A percentile compares a stretch with the other conserved stretches of the same genome.
Evolutionary conservation across 1,140 invertebrate genomes (phyloP).

Genomic region (Drosophila ambigua): DNA sequence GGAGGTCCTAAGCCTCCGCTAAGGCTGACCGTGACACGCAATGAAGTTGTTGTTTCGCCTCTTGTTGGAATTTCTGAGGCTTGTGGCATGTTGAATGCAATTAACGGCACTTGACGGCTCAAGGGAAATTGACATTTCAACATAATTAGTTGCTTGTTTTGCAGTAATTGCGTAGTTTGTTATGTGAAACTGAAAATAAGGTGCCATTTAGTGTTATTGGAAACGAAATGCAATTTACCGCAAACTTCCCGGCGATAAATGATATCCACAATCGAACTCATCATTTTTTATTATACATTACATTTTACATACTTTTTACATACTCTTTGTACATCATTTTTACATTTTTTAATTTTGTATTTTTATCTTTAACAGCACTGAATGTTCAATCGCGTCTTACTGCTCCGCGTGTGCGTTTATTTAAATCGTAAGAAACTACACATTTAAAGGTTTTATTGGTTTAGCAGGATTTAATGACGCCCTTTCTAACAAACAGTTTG

Average conservation of each 20-base stretch:
- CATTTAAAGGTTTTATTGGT: background rate
- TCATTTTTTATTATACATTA: background rate
- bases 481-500: too few species aligned
- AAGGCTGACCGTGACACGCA: constrained; percentile 67
- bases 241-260: background rate
- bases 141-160: constrained; percentile 46
- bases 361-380: too few species aligned
- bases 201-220: too few species aligned
- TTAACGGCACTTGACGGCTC: constrained; percentile 69
- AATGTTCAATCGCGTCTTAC: too few species aligned
- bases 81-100: constrained; percentile 59
- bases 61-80: constrained; percentile 48
- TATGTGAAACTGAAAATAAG: background rate
- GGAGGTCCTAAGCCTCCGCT: constrained; percentile 69
- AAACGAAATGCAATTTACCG: background rate
- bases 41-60: constrained; percentile 67
- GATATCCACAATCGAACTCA: background rate
- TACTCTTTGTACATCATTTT: too few species aligned
- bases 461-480: too few species aligned
- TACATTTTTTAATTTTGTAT: too few species aligned
- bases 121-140: constrained; percentile 47
- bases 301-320: background rate
- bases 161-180: constrained; percentile 7
- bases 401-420: too few species aligned
- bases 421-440: too few species aligned